Conservation (phyloP, 2,888 invertebrate species). For the Dendrolimus houi region DNA sequence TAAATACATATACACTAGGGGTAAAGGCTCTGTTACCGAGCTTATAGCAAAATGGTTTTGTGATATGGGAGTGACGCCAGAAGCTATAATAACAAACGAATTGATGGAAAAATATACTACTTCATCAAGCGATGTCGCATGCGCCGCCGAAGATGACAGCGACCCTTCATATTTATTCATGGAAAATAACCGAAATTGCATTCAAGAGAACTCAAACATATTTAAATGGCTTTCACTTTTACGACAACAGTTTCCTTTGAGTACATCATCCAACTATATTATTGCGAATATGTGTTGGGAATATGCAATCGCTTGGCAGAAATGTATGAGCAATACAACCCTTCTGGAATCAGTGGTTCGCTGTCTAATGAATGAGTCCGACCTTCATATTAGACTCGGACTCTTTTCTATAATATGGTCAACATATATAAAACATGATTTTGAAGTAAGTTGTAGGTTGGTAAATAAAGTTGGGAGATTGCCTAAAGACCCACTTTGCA, state of each 20-base stretch:
- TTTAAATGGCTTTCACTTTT: constrained; percentile 80
- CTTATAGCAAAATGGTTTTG: constrained; percentile 92
- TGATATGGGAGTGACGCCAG: constrained; percentile 82
- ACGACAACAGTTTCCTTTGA: constrained; percentile 89
- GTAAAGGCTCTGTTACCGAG: constrained; percentile 91
- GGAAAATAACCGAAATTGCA: constrained; percentile 44
- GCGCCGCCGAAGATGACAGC: constrained; percentile 29
- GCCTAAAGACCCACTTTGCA: constrained; percentile 89
- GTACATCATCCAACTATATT: constrained; percentile 85
- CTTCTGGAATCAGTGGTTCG: constrained; percentile 82
- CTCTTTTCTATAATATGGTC: constrained; percentile 92
- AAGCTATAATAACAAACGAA: constrained; percentile 75
- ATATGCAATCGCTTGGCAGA: constrained; percentile 91
- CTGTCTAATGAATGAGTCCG: constrained; percentile 81
- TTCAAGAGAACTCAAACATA: constrained; percentile 65
- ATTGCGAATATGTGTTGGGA: constrained; percentile 95
- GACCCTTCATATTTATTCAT: constrained; percentile 42
- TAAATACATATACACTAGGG: constrained; percentile 79
- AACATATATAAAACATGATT: constrained; percentile 87
- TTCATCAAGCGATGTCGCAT: constrained; percentile 17
- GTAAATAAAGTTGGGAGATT: constrained; percentile 89
- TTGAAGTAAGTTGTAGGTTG: constrained; percentile 85
- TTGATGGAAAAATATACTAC: constrained; percentile 36
- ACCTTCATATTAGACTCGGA: constrained; percentile 83
- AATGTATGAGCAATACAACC: constrained; percentile 79